Conservation (phyloP, 2,113 vertebrate genomes). For the Grammomys dolichurus region DNA sequence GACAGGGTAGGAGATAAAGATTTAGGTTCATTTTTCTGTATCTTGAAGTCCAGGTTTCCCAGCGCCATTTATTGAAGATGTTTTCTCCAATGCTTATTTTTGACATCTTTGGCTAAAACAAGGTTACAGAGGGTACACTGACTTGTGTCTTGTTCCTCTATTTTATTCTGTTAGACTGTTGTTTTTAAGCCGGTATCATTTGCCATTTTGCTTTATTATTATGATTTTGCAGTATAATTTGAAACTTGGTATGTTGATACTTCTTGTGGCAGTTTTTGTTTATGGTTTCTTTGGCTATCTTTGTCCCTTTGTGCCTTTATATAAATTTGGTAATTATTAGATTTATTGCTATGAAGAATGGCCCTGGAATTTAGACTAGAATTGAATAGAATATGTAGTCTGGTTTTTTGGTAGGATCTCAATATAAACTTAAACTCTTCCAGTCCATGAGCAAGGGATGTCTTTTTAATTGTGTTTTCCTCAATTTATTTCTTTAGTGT, state of each 20-base stretch:
- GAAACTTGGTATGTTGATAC: no score
- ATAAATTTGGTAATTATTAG: not conserved
- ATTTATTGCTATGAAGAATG: not conserved
- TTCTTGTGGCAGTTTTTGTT: not conserved
- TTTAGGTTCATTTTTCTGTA: not conserved
- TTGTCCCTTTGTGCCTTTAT: not conserved
- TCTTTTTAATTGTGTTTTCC: not conserved
- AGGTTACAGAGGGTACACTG: no score
- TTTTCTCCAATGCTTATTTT: not conserved
- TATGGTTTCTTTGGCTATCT: not conserved
- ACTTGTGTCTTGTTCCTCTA: not conserved
- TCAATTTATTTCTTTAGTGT: not conserved
- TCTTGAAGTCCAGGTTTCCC: not conserved
- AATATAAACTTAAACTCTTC: not conserved
- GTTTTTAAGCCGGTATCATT: not conserved
- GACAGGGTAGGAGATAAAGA: not conserved
- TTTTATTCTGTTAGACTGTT: not conserved
- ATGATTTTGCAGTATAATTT: not conserved
- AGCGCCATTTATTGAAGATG: not conserved
- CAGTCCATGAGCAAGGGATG: not conserved
- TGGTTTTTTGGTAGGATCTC: not conserved
- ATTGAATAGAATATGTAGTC: not conserved
- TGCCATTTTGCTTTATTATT: not conserved
- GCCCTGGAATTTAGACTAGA: not conserved
- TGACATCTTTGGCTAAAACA: not conserved